phyloP scores from a whole-genome alignment of 2,113 vertebrate species.

The Penelope pileata region DNA sequence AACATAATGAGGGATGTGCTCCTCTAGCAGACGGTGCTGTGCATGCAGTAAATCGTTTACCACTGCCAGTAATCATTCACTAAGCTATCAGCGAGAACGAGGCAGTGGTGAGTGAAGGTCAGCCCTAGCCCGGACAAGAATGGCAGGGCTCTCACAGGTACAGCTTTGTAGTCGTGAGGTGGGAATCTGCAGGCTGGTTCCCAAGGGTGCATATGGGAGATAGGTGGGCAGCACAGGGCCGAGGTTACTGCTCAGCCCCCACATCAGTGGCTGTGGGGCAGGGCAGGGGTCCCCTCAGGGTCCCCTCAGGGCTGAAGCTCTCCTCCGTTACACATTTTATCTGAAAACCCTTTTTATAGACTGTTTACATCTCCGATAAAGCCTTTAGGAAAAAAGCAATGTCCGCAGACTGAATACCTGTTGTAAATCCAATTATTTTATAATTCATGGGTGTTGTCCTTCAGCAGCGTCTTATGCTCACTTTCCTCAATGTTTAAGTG shows the following conservation, averaged over 20 bases:
- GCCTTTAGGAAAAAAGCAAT: not conserved
- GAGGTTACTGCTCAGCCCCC: not conserved
- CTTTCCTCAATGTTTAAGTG: constrained; percentile 14
- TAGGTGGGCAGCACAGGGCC: not conserved
- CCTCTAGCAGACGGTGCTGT: not conserved
- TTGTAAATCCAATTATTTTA: constrained; percentile 19
- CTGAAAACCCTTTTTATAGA: not conserved
- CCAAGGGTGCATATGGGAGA: not conserved
- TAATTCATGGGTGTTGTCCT: constrained; percentile 48
- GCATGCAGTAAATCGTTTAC: constrained; percentile 34
- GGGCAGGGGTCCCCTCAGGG: rapidly evolving
- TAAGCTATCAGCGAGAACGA: constrained; percentile 21
- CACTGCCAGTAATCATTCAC: constrained; percentile 28
- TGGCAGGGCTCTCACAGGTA: rapidly evolving
- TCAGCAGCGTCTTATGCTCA: constrained; percentile 30
- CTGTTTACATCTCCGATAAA: not conserved
- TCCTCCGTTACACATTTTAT: not conserved
- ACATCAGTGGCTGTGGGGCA: not conserved
- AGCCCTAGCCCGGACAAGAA: not conserved
- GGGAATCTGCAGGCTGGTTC: not conserved
- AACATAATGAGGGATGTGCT: not conserved
- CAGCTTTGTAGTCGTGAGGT: rapidly evolving
- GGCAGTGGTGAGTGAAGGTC: not conserved
- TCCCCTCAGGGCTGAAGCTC: not conserved
- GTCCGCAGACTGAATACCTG: not conserved